These are phyloP conservation scores for Huso huso DNA, from an alignment of 2,797 vertebrate genomes.

Conservation along the genomic window DNA sequence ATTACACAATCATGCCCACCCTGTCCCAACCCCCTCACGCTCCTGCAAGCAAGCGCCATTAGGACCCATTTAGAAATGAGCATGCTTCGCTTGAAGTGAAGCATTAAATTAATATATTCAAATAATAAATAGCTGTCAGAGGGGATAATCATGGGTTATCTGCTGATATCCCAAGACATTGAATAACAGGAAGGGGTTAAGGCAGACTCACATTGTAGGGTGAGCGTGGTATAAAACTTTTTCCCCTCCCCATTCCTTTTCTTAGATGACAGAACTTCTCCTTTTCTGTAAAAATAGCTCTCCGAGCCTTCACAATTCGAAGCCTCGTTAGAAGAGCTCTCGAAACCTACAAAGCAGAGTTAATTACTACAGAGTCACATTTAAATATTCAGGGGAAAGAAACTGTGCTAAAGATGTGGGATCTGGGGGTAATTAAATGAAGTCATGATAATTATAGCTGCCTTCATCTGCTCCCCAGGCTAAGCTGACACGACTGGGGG, in stretches of 20 bases:
- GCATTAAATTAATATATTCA: slow-evolving; percentile 18
- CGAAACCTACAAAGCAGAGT: slow-evolving; percentile 36
- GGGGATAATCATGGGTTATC: slow-evolving; percentile 42
- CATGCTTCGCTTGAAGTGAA: no score
- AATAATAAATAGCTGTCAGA: slow-evolving; percentile 52
- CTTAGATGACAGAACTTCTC: slow-evolving; percentile 6
- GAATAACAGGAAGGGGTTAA: slow-evolving; percentile 28
- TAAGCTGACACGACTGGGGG: slow-evolving; percentile 15
- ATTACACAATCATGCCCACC: no score
- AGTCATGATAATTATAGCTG: slow-evolving; percentile 37
- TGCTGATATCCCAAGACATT: slow-evolving; percentile 34
- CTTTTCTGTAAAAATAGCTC: slow-evolving; percentile 27
- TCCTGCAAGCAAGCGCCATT: no score
- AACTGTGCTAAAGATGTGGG: slow-evolving; percentile 33
- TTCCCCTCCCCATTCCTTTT: slow-evolving; percentile 2
- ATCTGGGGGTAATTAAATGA: slow-evolving; percentile 38
- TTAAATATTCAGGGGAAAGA: slow-evolving; percentile 38
- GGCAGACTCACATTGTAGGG: slow-evolving; percentile 21
- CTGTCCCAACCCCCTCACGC: no score
- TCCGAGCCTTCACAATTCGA: slow-evolving; percentile 19
- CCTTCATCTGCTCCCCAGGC: slow-evolving; percentile 24
- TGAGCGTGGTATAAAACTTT: no score
- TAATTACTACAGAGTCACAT: slow-evolving; percentile 37
- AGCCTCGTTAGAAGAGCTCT: slow-evolving; percentile 24
- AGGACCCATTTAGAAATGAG: no score